Base-by-base conservation (phyloP, 2,797 vertebrate genomes). In the Delichon dasypus region DNA sequence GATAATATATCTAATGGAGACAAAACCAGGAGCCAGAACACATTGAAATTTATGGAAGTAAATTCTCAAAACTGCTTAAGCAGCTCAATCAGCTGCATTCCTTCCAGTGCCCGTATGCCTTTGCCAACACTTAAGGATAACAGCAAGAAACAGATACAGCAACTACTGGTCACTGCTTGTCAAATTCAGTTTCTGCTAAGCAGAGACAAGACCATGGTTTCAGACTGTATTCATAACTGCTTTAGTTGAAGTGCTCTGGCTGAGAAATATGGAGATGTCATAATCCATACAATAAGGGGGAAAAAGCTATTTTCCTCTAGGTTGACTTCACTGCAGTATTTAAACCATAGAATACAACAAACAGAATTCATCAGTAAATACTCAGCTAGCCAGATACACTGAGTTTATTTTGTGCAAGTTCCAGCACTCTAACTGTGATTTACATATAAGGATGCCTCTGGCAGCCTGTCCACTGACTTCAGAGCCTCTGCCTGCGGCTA, bases 1-100 rank as follows among this genome's bases (percentile, higher is more conserved):
- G 51, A 45, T 94, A 75, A 84, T 81, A 60, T 68, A 77, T 47
- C 67, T 53, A 58, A 94, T 44, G 60, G 66, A 86, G 70, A 89
- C 57, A 81, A 88, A 92, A 86, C 45, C 83, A 93, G 74, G 60
- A 96, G 79, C 62, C 88, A 91, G 68, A 95, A 85, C 48, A 57
- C 70, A 81, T 0, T 83, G 85, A 94, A 94, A 93, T 85, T 88
- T 75, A 92, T 93, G 73, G 87, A 79, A 70, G 78, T 13, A 68
- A 88, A 84, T 84, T 91, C 89, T 89, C 30, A 3, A 89, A 93
- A 88, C 38, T 79, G 91, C 74, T 81, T 86, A 91, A 88, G 76
- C 86, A 70, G 61, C 40, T 67, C 66, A 36, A 42, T 62, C 61
- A 61, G 40, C 15, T 93, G 64, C 94, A 89, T 79, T 86, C 77